phyloP scores from a whole-genome alignment of 2,888 invertebrate species.

The Agrochola lota region DNA sequence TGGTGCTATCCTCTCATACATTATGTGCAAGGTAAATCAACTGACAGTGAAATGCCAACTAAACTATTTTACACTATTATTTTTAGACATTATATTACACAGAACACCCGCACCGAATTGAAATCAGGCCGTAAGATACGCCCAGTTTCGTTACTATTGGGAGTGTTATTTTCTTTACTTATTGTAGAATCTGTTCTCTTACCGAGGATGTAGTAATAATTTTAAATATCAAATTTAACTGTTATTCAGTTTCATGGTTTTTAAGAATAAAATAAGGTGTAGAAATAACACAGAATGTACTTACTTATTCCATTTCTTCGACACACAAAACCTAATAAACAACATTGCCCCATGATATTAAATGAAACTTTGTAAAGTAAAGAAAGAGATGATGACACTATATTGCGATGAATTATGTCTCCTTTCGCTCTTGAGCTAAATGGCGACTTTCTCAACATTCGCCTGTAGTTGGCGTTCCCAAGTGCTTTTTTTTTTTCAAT shows the following conservation, averaged over 20 bases:
- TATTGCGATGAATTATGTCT: background rate
- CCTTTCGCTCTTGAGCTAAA: background rate
- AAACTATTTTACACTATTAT: background rate
- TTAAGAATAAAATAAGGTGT: background rate
- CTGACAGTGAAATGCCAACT: background rate
- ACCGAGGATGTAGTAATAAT: background rate
- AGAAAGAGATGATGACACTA: background rate
- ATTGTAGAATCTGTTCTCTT: background rate
- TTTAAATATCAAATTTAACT: background rate
- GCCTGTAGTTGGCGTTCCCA: background rate
- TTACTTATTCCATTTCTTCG: background rate
- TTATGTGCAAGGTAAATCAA: conserved; percentile 95
- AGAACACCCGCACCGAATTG: background rate
- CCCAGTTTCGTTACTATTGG: background rate
- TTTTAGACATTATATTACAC: background rate
- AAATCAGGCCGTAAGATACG: background rate
- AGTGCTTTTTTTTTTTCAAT: background rate
- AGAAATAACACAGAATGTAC: background rate
- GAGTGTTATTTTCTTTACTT: background rate
- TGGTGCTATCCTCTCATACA: conserved; percentile 97
- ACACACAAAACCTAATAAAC: background rate
- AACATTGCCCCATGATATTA: background rate
- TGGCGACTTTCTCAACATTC: background rate
- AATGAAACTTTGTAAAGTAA: background rate
- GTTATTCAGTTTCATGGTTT: background rate